These are phyloP conservation scores for Spea bombifrons DNA, from an alignment of 2,113 vertebrate species.

Conservation along the genomic window DNA sequence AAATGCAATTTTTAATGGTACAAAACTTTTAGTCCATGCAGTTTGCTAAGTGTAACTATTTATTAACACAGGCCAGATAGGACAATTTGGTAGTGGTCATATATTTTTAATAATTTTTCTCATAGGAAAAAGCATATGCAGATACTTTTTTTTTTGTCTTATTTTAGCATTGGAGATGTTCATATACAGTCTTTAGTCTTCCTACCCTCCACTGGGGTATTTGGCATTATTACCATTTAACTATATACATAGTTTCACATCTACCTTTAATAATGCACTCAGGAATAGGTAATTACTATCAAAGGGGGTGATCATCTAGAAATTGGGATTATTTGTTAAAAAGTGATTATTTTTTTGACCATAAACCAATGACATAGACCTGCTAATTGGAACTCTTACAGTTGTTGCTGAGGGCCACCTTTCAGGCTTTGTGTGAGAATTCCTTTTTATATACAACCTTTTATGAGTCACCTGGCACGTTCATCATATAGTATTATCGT, in stretches of 20 bases:
- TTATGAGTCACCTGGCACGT: too few species aligned
- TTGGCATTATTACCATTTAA: not conserved
- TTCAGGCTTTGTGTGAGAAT: too few species aligned
- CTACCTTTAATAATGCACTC: not conserved
- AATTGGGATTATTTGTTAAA: too few species aligned
- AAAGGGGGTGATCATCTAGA: not conserved
- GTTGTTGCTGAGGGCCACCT: too few species aligned
- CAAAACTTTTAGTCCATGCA: not conserved
- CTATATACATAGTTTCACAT: not conserved
- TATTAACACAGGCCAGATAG: conserved; percentile 7
- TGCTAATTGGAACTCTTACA: too few species aligned
- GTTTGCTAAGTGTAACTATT: not conserved
- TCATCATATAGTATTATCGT: too few species aligned
- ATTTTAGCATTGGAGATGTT: not conserved
- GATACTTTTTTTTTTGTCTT: not conserved
- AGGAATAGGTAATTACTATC: not conserved
- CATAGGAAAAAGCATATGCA: not conserved
- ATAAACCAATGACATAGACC: too few species aligned
- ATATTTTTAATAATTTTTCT: not conserved
- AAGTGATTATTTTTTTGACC: too few species aligned
- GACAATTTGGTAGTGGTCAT: not conserved
- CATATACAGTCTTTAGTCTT: not conserved
- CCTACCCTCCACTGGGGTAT: not conserved
- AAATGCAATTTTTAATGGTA: conserved; percentile 2
- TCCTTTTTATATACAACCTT: too few species aligned